These are phyloP conservation scores for Pelodytes ibericus DNA, from an alignment of 2,797 vertebrate genomes.

Conservation along the genomic window DNA sequence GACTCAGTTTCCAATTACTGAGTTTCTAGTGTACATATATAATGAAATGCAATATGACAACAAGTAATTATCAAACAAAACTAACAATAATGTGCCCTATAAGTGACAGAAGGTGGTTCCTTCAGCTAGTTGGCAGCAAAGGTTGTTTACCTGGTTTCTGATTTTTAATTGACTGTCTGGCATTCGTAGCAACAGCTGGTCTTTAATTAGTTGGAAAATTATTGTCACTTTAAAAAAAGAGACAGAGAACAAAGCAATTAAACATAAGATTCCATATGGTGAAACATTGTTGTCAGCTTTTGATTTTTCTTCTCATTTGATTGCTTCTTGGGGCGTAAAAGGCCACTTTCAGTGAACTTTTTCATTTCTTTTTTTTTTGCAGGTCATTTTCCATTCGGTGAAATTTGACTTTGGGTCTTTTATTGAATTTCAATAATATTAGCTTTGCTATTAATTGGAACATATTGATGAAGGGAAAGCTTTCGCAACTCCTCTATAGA, in stretches of 20 bases:
- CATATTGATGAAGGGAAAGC: too few relatives aligned
- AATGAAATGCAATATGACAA: slow-evolving; percentile 43
- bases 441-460: too few relatives aligned
- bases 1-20: slow-evolving; percentile 32
- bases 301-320: slow-evolving; percentile 7
- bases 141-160: slow-evolving; percentile 57
- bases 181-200: slow-evolving; percentile 52
- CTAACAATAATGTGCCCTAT: slow-evolving; percentile 43
- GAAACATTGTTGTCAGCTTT: slow-evolving; percentile 35
- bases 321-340: slow-evolving; percentile 1
- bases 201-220: slow-evolving; percentile 58
- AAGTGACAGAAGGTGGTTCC: slow-evolving; percentile 52
- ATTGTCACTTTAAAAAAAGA: slow-evolving; percentile 54
- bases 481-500: too few relatives aligned
- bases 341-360: neutral
- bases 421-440: neutral
- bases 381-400: neutral
- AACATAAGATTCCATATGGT: slow-evolving; percentile 51
- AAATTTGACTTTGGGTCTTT: too few relatives aligned
- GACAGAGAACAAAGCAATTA: slow-evolving; percentile 52
- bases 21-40: slow-evolving; percentile 15
- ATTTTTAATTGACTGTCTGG: slow-evolving; percentile 55
- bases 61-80: slow-evolving; percentile 54
- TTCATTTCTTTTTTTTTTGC: neutral
- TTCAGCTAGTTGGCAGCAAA: slow-evolving; percentile 53